Percentiles rank a stretch among this genome's conserved stretches.
These are phyloP conservation scores for Bradynema listronoti DNA, from an alignment of 1,140 invertebrate species.

Conservation along the genomic window DNA sequence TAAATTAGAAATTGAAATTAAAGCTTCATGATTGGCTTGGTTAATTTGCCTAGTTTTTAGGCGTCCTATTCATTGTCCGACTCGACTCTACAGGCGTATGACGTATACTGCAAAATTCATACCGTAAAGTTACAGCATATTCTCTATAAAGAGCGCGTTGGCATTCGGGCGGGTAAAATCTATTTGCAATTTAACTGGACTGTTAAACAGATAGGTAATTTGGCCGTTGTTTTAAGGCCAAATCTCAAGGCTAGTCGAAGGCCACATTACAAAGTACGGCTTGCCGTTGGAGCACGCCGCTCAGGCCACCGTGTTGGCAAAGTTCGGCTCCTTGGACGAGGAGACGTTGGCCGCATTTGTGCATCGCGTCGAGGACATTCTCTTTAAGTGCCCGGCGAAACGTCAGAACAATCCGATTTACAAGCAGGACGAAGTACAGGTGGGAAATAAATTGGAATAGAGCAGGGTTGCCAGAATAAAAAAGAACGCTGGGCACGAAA, in stretches of 20 bases:
- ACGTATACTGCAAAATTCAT: constrained; percentile 97
- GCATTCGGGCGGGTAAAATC: constrained; percentile 80
- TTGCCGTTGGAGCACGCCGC: constrained; percentile 87
- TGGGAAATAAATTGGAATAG: not conserved
- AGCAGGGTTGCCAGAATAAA: no score
- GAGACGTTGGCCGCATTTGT: constrained; percentile 87
- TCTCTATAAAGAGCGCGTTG: constrained; percentile 94
- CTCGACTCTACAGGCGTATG: constrained; percentile 60
- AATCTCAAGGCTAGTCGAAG: constrained; percentile 62
- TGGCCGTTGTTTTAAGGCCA: constrained; percentile 34
- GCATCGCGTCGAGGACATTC: constrained; percentile 74
- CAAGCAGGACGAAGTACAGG: constrained; percentile 93
- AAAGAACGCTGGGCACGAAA: no score
- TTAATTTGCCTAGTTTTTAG: constrained; percentile 27
- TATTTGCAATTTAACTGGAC: constrained; percentile 74
- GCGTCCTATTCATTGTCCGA: constrained; percentile 56
- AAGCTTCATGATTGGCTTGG: not conserved
- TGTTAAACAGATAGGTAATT: constrained; percentile 64
- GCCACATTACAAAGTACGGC: constrained; percentile 87
- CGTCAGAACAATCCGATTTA: constrained; percentile 82
- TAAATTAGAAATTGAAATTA: not conserved
- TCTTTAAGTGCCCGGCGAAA: constrained; percentile 75
- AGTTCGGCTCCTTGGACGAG: constrained; percentile 80
- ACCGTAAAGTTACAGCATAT: constrained; percentile 96
- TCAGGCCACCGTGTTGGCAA: constrained; percentile 86